phyloP scores from a whole-genome alignment of 2,888 invertebrate genomes.

The Cephus pulcher region DNA sequence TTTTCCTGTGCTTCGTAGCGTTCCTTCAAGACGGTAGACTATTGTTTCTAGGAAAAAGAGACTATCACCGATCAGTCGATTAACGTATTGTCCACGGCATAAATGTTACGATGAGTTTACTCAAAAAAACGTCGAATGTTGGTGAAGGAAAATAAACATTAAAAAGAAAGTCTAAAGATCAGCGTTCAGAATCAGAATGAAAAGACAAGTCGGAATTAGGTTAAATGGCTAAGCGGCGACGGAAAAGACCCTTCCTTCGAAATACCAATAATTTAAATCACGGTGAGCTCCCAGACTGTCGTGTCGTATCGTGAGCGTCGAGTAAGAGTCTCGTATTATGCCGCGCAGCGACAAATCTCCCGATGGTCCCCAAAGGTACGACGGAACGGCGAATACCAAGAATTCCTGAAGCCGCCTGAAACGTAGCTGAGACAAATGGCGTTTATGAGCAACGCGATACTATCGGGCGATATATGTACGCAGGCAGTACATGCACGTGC shows the following conservation, averaged over 20 bases:
- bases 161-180: neutral
- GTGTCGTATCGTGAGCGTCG: neutral
- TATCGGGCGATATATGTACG: slow-evolving; percentile 32
- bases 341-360: slow-evolving; percentile 2
- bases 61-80: neutral
- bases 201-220: neutral
- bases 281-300: neutral
- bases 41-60: neutral
- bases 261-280: neutral
- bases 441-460: slow-evolving; percentile 44
- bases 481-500: slow-evolving; percentile 21
- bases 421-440: slow-evolving; percentile 22
- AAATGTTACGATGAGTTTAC: neutral
- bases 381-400: slow-evolving; percentile 43
- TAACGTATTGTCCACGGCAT: neutral
- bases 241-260: neutral
- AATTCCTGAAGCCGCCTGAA: slow-evolving; percentile 40
- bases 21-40: too few species aligned
- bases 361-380: slow-evolving; percentile 44
- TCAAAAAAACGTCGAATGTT: neutral
- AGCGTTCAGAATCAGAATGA: neutral
- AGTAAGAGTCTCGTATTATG: neutral
- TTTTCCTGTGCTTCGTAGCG: neutral
- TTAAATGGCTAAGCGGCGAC: neutral
- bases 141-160: neutral